Conservation (phyloP, 2,113 vertebrate genomes). For the Mormyrus lacerda region DNA sequence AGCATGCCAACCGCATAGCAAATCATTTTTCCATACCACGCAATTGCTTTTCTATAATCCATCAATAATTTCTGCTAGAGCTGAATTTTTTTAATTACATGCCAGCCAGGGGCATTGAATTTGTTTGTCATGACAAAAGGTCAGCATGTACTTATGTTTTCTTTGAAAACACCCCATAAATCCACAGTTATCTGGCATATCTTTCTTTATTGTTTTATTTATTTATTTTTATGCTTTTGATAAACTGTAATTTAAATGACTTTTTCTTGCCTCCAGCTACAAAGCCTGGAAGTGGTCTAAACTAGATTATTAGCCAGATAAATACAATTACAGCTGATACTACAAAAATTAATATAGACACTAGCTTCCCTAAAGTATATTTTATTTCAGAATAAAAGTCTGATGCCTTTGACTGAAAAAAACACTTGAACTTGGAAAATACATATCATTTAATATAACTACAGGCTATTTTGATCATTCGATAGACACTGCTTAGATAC, state of each 20-base stretch:
- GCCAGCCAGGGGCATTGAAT: not conserved
- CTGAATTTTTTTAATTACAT: not conserved
- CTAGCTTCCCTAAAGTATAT: not conserved
- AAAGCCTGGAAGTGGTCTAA: not conserved
- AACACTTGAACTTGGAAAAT: not conserved
- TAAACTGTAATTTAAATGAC: not conserved
- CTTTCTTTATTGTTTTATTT: not conserved
- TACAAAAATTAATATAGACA: not conserved
- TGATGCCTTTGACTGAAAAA: not conserved
- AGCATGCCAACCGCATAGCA: not conserved
- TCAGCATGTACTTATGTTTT: not conserved
- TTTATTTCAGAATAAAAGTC: not conserved
- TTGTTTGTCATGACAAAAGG: not conserved
- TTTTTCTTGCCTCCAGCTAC: not conserved
- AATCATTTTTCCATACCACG: conserved; percentile 11
- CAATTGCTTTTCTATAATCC: conserved; percentile 16
- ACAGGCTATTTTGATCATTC: not conserved
- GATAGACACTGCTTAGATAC: not conserved
- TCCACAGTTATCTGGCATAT: not conserved
- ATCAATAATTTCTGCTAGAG: conserved; percentile 18
- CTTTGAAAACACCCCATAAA: not conserved
- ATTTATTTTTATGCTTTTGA: not conserved
- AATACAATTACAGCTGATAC: not conserved
- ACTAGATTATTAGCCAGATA: not conserved
- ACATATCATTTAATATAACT: not conserved